These are phyloP conservation scores for Lagocephalus sceleratus DNA, from an alignment of 2,797 vertebrate species.

Conservation along the genomic window DNA sequence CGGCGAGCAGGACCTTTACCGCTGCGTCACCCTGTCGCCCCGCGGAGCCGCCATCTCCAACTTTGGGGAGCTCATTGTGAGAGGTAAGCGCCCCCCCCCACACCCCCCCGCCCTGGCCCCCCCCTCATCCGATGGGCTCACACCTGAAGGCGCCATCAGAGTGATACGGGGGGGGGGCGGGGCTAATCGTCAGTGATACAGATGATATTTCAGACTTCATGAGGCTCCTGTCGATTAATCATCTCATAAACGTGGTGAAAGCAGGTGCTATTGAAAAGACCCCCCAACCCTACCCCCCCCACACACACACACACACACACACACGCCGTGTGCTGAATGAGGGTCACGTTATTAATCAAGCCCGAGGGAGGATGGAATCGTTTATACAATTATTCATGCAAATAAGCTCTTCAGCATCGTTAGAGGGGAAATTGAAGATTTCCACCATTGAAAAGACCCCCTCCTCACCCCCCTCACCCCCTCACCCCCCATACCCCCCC, in stretches of 20 bases:
- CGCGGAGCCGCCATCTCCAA: conserved; percentile 89
- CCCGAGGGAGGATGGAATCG: conserved; percentile 43
- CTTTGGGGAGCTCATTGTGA: conserved; percentile 93
- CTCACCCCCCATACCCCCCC: no score
- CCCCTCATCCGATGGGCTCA: no score
- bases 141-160: no score
- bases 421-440: conserved; percentile 44
- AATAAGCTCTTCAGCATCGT: conserved; percentile 49
- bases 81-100: no score
- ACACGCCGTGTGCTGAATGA: conserved; percentile 30
- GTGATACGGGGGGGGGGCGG: no score
- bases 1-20: conserved; percentile 87
- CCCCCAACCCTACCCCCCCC: no score
- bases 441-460: conserved; percentile 29
- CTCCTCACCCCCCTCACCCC: conserved; percentile 3
- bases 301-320: not conserved
- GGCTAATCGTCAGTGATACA: no score
- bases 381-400: conserved; percentile 57
- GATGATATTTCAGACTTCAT: no score
- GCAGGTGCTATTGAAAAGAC: no score
- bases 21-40: conserved; percentile 87
- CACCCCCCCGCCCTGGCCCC: no score
- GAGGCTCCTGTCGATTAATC: no score
- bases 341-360: conserved; percentile 42
- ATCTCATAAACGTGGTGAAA: no score